Evolutionary conservation across 2,888 invertebrate genomes (phyloP).

Genomic region (Sclerodermus sp.): DNA sequence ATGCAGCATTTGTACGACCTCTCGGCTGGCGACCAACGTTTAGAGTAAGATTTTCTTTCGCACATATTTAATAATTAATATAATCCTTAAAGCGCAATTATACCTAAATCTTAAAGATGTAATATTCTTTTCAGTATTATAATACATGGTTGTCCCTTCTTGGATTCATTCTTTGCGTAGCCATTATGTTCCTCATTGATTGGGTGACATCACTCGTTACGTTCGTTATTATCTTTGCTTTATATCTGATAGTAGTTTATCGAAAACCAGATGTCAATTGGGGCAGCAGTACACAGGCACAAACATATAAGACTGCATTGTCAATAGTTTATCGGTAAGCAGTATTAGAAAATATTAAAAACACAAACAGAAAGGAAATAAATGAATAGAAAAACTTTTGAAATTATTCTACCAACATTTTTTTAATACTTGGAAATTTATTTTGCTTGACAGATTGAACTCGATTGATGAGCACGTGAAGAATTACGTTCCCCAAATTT

Average conservation of each 20-base stretch:
- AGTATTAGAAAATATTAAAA: no score
- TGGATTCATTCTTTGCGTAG: conserved; percentile 81
- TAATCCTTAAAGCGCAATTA: no score
- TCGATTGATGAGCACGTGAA: conserved; percentile 94
- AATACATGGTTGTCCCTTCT: conserved; percentile 86
- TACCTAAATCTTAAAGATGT: no score
- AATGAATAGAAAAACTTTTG: no score
- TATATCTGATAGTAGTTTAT: conserved; percentile 91
- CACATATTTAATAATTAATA: not conserved
- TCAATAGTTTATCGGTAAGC: conserved; percentile 70
- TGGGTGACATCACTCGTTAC: conserved; percentile 93
- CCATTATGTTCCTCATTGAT: conserved; percentile 93
- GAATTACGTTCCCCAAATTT: conserved; percentile 92
- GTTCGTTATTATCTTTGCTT: conserved; percentile 80
- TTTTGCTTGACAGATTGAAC: conserved; percentile 61
- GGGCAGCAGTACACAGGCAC: conserved; percentile 97
- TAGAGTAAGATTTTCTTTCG: conserved; percentile 71
- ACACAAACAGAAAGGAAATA: no score
- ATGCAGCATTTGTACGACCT: conserved; percentile 85
- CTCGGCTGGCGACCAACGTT: conserved; percentile 90
- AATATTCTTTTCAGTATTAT: conserved; percentile 72
- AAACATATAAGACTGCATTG: conserved; percentile 90
- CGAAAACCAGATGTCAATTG: conserved; percentile 96
- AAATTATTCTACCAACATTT: no score
- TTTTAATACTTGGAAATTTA: not conserved